Evolutionary conservation across 2,797 vertebrate genomes (phyloP).

Genomic region (Galago senegalensis): DNA sequence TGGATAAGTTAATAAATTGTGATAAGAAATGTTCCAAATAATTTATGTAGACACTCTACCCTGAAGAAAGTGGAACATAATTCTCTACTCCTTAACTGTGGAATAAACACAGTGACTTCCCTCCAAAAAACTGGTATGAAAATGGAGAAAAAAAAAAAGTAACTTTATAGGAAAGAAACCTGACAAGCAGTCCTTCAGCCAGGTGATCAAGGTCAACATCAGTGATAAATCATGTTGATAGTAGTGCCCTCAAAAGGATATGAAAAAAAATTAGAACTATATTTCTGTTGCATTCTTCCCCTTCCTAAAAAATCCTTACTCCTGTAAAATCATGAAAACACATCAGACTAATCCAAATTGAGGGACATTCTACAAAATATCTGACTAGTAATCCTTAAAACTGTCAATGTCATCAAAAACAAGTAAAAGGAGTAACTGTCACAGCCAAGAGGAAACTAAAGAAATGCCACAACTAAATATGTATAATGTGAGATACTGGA

Average conservation of each 20-base stretch:
- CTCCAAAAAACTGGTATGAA: not conserved
- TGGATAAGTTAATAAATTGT: not conserved
- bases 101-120: not conserved
- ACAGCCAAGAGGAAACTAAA: not conserved
- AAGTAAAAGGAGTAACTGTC: not conserved
- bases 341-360: not conserved
- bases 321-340: slow-evolving; percentile 21
- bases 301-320: not conserved
- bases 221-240: not conserved
- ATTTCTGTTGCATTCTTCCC: not conserved
- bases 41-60: not conserved
- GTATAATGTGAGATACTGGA: not conserved
- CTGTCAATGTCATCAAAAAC: not conserved
- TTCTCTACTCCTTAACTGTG: not conserved
- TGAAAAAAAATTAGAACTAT: not conserved
- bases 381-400: not conserved
- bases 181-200: not conserved
- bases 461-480: not conserved
- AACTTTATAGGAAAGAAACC: not conserved
- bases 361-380: not conserved
- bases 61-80: not conserved
- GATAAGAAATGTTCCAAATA: not conserved
- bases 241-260: not conserved
- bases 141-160: not conserved
- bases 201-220: not conserved